Evolutionary conservation across 2,113 vertebrate species (phyloP).

Genomic region (Rhabdornis inornatus): DNA sequence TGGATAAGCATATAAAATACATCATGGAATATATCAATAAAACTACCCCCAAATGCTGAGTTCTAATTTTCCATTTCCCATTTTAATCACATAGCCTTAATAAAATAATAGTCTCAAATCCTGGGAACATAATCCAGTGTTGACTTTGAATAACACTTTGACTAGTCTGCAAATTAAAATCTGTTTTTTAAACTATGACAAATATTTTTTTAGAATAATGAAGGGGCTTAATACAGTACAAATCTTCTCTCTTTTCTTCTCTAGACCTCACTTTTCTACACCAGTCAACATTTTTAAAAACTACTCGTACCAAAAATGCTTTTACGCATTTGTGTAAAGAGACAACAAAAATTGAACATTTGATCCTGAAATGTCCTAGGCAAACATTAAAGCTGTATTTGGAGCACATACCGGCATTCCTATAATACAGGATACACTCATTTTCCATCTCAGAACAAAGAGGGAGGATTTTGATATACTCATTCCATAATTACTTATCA

Average conservation of each 20-base stretch:
- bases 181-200: conserved; percentile 14
- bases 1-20: not conserved
- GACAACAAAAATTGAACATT: not conserved
- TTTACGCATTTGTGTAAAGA: not conserved
- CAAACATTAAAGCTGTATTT: not conserved
- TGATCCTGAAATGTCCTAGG: not conserved
- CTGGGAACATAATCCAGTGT: not conserved
- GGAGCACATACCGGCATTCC: not conserved
- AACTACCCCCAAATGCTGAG: not conserved
- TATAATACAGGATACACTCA: not conserved
- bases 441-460: not conserved
- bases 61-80: conserved; percentile 20
- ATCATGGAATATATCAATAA: not conserved
- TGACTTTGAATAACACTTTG: not conserved
- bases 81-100: conserved; percentile 29
- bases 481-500: not conserved
- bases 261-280: not conserved
- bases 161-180: conserved; percentile 21
- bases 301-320: not conserved
- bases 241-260: not conserved
- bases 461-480: not conserved
- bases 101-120: conserved; percentile 16
- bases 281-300: not conserved
- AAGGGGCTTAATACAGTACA: not conserved
- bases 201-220: conserved; percentile 34